Base-by-base conservation (phyloP, 2,888 invertebrate species). In the Philereme vetulata region DNA sequence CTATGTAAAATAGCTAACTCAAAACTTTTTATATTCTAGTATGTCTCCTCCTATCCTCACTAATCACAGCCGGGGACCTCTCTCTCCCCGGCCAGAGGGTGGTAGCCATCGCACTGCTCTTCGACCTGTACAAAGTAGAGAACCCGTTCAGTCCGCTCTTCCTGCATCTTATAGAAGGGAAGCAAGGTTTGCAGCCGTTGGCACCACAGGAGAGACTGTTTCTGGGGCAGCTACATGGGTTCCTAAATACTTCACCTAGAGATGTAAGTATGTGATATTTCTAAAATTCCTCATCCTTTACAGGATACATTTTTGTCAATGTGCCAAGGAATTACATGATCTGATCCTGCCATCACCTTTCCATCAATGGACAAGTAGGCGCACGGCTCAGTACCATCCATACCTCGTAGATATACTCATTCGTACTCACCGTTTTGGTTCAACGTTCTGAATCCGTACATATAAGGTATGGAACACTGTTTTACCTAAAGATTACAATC, bases 191-290 rank as follows among this genome's bases (percentile, higher is more conserved):
- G 43, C 67, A 78, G 56, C 86, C 88, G 0, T 71, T 93, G 38
- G 78, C 83, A 0, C 86, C 92, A 0, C 93, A 93, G 55, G 97
- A 97, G 82, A 95, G 95, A 71, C 93, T 95, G 74, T 95, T 97
- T 74, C 87, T 96, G 42, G 94, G 94, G 32, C 95, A 96, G 72
- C 82, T 96, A 21, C 93, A 96, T 72, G 95, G 96, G 56, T 93
- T 96, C 54, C 82, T 96, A 50, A 93, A 94, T 38, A 94, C 94
- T 74, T 93, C 94, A 66, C 90, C 94, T 47, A 95, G 95, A 87
- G 96, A 96, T 92, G 96, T 96, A 84, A 92, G 89, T 84, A 44
- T 21, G 21, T 21, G 21, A 1, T 21, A 21, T 21, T 21, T 21
- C 1, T 21, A 21, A 21, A 21, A 2, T 21, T 21, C 21, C 21